Evolutionary conservation across 2,797 vertebrate genomes (phyloP).

Genomic region (Meriones psammophilus): DNA sequence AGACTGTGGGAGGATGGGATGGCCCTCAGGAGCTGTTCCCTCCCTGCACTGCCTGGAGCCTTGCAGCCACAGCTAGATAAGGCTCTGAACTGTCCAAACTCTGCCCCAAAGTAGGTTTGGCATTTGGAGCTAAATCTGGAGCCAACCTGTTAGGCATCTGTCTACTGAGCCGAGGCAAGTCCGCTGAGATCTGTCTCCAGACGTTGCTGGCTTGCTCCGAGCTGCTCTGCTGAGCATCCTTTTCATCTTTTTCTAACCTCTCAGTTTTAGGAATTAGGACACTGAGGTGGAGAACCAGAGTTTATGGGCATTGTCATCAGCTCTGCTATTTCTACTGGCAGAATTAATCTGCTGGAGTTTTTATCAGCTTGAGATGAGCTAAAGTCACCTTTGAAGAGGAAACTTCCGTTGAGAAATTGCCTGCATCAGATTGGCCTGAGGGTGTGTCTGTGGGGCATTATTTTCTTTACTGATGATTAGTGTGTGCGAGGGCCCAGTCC

Average conservation of each 20-base stretch:
- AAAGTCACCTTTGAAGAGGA: neutral
- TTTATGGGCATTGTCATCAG: neutral
- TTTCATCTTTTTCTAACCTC: neutral
- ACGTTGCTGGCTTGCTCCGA: neutral
- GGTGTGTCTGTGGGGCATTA: neutral
- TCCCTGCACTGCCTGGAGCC: neutral
- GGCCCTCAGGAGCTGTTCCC: neutral
- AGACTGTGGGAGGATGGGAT: neutral
- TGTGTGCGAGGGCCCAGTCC: neutral
- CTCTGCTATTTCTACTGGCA: neutral
- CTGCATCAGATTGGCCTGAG: neutral
- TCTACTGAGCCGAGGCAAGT: neutral
- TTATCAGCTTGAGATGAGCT: neutral
- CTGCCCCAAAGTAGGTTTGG: accelerated
- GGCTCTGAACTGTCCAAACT: neutral
- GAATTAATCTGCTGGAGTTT: neutral
- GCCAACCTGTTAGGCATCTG: too few species aligned
- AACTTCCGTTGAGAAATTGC: neutral
- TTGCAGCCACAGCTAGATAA: neutral
- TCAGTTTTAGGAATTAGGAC: neutral
- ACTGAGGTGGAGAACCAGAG: neutral
- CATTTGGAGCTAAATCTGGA: neutral
- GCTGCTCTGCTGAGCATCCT: too few species aligned
- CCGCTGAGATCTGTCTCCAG: neutral
- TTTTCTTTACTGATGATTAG: neutral